These are phyloP conservation scores for Xestia c-nigrum DNA, from an alignment of 2,888 invertebrate species.

Conservation along the genomic window DNA sequence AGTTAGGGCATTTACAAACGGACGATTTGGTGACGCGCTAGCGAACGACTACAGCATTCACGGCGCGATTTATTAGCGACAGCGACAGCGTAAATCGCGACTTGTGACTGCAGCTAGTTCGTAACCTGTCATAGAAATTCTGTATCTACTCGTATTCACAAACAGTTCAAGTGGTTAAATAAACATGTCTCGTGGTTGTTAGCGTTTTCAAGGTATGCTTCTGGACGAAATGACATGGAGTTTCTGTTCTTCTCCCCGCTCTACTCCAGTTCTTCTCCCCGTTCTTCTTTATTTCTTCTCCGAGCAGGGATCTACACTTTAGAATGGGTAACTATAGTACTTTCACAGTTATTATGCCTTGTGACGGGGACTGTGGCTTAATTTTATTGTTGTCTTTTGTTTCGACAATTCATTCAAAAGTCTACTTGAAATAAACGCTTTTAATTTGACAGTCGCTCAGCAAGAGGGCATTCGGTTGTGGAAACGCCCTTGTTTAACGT, in stretches of 20 bases:
- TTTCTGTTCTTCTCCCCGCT: too few species aligned
- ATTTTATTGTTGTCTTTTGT: too few species aligned
- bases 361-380: too few species aligned
- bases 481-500: slow-evolving; percentile 25
- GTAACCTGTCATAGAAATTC: slow-evolving; percentile 16
- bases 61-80: slow-evolving; percentile 34
- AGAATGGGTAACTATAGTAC: too few species aligned
- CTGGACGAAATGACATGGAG: background rate
- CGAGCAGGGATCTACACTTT: too few species aligned
- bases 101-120: slow-evolving; percentile 33
- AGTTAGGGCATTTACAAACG: slow-evolving; percentile 30
- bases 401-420: too few species aligned
- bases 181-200: too few species aligned
- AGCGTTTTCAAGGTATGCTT: background rate
- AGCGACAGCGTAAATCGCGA: slow-evolving; percentile 42
- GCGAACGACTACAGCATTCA: slow-evolving; percentile 11
- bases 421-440: too few species aligned
- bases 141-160: background rate
- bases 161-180: background rate
- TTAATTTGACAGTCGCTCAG: too few species aligned
- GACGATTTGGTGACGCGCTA: slow-evolving; percentile 4
- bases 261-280: too few species aligned
- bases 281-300: too few species aligned
- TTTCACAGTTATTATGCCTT: too few species aligned
- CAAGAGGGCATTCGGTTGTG: background rate